These are phyloP conservation scores for Brotogeris chrysoptera DNA, from an alignment of 2,797 vertebrate species.

Conservation along the genomic window DNA sequence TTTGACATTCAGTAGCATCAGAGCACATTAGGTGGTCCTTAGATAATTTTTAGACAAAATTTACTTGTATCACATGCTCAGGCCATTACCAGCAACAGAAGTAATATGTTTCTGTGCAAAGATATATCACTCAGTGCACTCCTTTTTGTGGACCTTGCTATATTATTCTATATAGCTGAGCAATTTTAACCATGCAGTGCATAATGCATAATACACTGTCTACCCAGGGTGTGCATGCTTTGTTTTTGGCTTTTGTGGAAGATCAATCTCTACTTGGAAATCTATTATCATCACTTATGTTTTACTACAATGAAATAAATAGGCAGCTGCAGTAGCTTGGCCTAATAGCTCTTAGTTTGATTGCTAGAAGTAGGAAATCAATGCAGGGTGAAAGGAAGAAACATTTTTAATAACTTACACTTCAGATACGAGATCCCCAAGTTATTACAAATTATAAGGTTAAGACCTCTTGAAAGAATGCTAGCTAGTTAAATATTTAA, in stretches of 20 bases:
- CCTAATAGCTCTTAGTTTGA: constrained; percentile 55
- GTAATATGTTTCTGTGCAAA: constrained; percentile 50
- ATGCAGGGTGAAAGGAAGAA: constrained; percentile 66
- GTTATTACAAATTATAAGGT: constrained; percentile 80
- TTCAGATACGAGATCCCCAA: constrained; percentile 67
- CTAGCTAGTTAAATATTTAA: constrained; percentile 81
- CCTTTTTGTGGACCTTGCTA: not conserved
- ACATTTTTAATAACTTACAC: constrained; percentile 67
- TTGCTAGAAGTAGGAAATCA: constrained; percentile 66
- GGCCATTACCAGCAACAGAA: constrained; percentile 87
- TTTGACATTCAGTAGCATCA: constrained; percentile 83
- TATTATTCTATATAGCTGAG: not conserved
- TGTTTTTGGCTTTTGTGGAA: constrained; percentile 24
- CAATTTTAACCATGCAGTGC: not conserved
- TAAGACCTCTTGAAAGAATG: constrained; percentile 75
- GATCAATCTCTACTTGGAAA: constrained; percentile 67
- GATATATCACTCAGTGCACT: not conserved
- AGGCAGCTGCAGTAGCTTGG: constrained; percentile 55
- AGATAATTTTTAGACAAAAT: constrained; percentile 85
- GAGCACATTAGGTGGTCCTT: constrained; percentile 96
- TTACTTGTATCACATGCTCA: constrained; percentile 82
- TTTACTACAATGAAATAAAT: constrained; percentile 71
- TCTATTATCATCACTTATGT: constrained; percentile 65
- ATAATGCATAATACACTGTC: not conserved
- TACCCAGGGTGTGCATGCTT: not conserved